A percentile compares a stretch with the other conserved stretches of the same genome.
Evolutionary conservation across 2,888 invertebrate species (phyloP).

Genomic region (Ferrisia virgata): DNA sequence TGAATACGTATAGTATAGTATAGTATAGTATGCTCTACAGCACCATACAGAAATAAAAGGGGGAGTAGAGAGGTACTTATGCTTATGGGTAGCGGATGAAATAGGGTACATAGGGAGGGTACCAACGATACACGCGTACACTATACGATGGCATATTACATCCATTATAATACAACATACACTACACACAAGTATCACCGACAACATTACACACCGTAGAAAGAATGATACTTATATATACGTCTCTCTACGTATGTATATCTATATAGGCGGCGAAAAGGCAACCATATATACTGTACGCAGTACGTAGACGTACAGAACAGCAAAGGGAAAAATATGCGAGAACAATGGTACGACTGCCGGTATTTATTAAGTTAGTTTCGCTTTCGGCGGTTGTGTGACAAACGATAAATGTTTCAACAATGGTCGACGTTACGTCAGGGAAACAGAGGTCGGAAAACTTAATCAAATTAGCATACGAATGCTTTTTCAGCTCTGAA

Average conservation of each 20-base stretch:
- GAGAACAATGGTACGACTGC: conserved; percentile 15
- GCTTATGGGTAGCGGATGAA: neutral
- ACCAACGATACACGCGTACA: neutral
- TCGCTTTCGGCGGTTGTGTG: conserved; percentile 39
- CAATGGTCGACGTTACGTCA: conserved; percentile 31
- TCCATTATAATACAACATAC: neutral
- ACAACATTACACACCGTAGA: no score
- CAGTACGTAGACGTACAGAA: neutral
- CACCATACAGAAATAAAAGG: neutral
- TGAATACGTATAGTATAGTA: neutral
- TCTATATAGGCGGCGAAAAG: neutral
- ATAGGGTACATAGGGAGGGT: neutral
- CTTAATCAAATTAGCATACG: conserved; percentile 44
- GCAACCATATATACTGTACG: neutral
- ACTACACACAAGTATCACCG: no score
- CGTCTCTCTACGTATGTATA: neutral
- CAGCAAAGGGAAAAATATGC: neutral
- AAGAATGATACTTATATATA: no score
- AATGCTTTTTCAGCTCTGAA: conserved; percentile 41
- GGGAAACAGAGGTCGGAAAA: conserved; percentile 42
- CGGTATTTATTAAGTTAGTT: conserved; percentile 44
- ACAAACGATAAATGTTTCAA: conserved; percentile 43
- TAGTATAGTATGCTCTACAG: no score
- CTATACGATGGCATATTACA: neutral
- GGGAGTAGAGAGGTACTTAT: neutral